Evolutionary conservation across 2,888 invertebrate species (phyloP).

Genomic region (Spatulosminthurus flaviceps): DNA sequence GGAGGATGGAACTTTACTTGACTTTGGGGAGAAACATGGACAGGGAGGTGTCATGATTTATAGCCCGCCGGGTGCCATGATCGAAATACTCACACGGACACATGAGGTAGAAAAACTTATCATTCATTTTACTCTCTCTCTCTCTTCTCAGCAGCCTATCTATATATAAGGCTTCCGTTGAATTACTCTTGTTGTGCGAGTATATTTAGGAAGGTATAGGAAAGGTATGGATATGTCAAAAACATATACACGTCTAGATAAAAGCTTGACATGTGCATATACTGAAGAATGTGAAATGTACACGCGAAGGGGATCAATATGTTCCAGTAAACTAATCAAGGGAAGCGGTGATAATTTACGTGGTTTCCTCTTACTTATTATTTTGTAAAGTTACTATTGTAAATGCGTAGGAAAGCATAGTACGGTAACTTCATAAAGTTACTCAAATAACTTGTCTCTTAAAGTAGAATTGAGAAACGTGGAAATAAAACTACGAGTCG

Average conservation of each 20-base stretch:
- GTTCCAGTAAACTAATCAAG: slow-evolving; percentile 19
- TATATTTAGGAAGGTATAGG: too few relatives aligned
- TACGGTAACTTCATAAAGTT: not conserved
- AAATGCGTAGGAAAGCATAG: not conserved
- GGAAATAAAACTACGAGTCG: too few relatives aligned
- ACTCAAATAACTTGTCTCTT: not conserved
- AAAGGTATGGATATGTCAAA: too few relatives aligned
- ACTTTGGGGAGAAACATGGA: slow-evolving; percentile 38
- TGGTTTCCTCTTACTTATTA: slow-evolving; percentile 6
- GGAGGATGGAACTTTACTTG: slow-evolving; percentile 38
- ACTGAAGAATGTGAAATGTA: too few relatives aligned
- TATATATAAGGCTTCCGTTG: too few relatives aligned
- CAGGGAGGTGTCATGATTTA: slow-evolving; percentile 62
- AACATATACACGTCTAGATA: too few relatives aligned
- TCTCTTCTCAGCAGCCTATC: not conserved
- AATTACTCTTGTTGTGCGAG: too few relatives aligned
- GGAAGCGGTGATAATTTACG: slow-evolving; percentile 1
- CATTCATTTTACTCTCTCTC: slow-evolving; percentile 17
- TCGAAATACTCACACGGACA: slow-evolving; percentile 49
- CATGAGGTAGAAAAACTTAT: not conserved
- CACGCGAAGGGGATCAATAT: slow-evolving; percentile 9
- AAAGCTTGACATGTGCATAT: too few relatives aligned
- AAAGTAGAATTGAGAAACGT: too few relatives aligned
- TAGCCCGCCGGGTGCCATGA: slow-evolving; percentile 63
- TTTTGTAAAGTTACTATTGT: too few relatives aligned